These are phyloP conservation scores for Flabesymbios commensalis DNA, from an alignment of 2,888 invertebrate species.

Conservation along the genomic window DNA sequence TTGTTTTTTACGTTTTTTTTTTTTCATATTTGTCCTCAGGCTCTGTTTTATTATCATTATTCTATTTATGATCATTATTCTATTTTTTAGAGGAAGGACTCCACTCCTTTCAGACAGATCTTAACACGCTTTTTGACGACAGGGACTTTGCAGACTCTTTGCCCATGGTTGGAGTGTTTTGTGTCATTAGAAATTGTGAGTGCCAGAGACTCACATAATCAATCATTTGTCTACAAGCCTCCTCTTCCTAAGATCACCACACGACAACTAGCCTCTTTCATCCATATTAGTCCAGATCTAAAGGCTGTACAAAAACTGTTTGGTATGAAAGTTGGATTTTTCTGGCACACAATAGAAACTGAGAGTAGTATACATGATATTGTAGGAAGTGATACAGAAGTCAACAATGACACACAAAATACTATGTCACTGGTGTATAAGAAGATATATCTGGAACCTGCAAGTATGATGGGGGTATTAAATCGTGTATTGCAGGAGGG, in stretches of 20 bases:
- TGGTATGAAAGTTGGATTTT: slow-evolving; percentile 48
- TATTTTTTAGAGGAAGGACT: too few relatives aligned
- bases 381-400: slow-evolving; percentile 34
- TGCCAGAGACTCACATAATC: slow-evolving; percentile 12
- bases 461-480: slow-evolving; percentile 50
- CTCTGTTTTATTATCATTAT: too few relatives aligned
- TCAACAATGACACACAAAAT: slow-evolving; percentile 47
- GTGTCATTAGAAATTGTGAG: slow-evolving; percentile 43
- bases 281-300: slow-evolving; percentile 40
- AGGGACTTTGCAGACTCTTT: slow-evolving; percentile 48
- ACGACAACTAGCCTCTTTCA: slow-evolving; percentile 53
- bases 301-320: slow-evolving; percentile 48
- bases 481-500: slow-evolving; percentile 51
- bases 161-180: slow-evolving; percentile 49
- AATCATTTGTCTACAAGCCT: slow-evolving; percentile 41
- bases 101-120: slow-evolving; percentile 42
- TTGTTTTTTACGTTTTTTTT: too few relatives aligned
- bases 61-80: too few relatives aligned
- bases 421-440: slow-evolving; percentile 52
- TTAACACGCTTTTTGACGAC: slow-evolving; percentile 48
- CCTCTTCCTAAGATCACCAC: slow-evolving; percentile 50
- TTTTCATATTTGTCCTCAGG: too few relatives aligned
- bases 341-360: slow-evolving; percentile 55
- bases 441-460: slow-evolving; percentile 45
- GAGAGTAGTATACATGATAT: slow-evolving; percentile 42